Evolutionary conservation across 2,888 invertebrate species (phyloP).

Genomic region (Cryptocheilus praepositus): DNA sequence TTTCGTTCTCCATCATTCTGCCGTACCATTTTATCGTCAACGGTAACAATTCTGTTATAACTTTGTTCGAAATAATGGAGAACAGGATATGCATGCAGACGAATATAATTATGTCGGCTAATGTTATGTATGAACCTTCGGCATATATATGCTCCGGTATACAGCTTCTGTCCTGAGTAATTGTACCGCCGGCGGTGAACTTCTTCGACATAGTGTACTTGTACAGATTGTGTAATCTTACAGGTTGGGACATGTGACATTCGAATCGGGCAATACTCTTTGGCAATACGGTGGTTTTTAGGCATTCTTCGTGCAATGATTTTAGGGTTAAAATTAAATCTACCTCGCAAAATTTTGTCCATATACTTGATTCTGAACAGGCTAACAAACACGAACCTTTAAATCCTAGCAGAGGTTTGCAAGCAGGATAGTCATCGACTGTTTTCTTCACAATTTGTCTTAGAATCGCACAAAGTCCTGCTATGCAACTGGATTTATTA

Average conservation of each 20-base stretch:
- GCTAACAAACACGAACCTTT: slow-evolving; percentile 87
- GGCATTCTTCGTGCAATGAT: slow-evolving; percentile 67
- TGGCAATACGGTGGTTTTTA: slow-evolving; percentile 77
- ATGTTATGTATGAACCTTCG: slow-evolving; percentile 88
- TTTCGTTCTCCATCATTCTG: slow-evolving; percentile 64
- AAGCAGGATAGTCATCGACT: slow-evolving; percentile 58
- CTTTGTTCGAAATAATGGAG: slow-evolving; percentile 70
- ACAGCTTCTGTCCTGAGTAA: slow-evolving; percentile 51
- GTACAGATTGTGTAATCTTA: slow-evolving; percentile 89
- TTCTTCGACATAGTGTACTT: slow-evolving; percentile 75
- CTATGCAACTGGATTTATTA: slow-evolving; percentile 80
- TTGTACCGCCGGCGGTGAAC: slow-evolving; percentile 74
- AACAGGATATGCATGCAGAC: slow-evolving; percentile 82
- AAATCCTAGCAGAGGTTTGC: slow-evolving; percentile 83
- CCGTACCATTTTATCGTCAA: slow-evolving; percentile 81
- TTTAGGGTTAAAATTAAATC: slow-evolving; percentile 82
- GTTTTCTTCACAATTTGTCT: slow-evolving; percentile 78
- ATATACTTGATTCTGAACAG: slow-evolving; percentile 89
- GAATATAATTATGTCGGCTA: slow-evolving; percentile 89
- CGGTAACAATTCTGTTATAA: slow-evolving; percentile 76
- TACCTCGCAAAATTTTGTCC: slow-evolving; percentile 95
- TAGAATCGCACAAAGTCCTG: slow-evolving; percentile 86
- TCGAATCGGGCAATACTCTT: slow-evolving; percentile 87
- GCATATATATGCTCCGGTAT: slow-evolving; percentile 83
- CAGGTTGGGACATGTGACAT: slow-evolving; percentile 88